These are phyloP conservation scores for Pygoscelis antarcticus DNA, from an alignment of 2,113 vertebrate genomes.

Conservation along the genomic window DNA sequence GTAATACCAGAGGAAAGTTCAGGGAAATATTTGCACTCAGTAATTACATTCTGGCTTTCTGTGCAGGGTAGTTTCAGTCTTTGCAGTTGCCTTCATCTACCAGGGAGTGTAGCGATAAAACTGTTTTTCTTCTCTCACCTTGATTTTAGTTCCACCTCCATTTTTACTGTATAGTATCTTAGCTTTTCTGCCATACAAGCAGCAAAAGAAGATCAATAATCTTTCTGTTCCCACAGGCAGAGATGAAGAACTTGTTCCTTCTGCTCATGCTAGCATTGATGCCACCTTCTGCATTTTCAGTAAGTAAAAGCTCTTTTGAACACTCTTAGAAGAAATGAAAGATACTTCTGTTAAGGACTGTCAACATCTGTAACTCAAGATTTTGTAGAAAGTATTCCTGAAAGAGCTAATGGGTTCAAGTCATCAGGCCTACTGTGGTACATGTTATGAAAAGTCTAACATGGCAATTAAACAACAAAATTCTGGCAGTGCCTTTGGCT, in stretches of 20 bases:
- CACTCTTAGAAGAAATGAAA: neutral
- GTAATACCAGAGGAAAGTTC: constrained; percentile 42
- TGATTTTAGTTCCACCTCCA: neutral
- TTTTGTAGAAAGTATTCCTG: neutral
- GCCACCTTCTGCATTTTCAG: constrained; percentile 24
- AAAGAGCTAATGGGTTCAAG: neutral
- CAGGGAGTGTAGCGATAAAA: neutral
- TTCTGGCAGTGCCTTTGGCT: neutral
- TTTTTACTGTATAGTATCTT: neutral
- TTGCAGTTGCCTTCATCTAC: neutral
- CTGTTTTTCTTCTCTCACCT: neutral
- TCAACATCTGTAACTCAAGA: neutral
- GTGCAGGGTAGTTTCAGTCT: neutral
- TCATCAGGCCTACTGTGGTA: neutral
- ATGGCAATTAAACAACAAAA: neutral
- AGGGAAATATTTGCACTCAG: neutral
- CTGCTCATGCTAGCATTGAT: constrained; percentile 17
- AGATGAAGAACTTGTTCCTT: constrained; percentile 53
- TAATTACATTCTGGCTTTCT: constrained; percentile 2
- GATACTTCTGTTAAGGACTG: neutral
- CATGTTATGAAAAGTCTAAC: neutral
- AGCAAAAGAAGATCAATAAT: neutral
- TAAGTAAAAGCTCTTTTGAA: constrained; percentile 55
- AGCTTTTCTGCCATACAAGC: neutral
- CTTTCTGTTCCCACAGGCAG: constrained; percentile 42